Evolutionary conservation across 2,888 invertebrate genomes (phyloP).

Genomic region (Marronus borbonicus): DNA sequence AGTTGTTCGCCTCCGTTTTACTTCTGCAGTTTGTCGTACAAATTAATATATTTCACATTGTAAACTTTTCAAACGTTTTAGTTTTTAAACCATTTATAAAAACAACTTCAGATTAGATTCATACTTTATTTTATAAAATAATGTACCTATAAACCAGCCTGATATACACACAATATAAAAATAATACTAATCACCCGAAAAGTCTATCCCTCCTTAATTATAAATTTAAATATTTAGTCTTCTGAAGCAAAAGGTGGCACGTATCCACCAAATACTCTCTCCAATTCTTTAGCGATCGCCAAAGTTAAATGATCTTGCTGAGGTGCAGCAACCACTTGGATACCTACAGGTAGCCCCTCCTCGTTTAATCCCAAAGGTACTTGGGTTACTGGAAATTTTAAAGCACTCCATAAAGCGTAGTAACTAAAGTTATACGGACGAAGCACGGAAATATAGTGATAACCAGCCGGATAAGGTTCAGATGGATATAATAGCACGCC

Average conservation of each 20-base stretch:
- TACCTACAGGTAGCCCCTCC: conserved; percentile 83
- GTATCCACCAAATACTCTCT: conserved; percentile 81
- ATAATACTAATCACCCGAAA: neutral
- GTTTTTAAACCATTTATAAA: too few species aligned
- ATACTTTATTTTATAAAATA: too few species aligned
- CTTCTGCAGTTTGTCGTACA: too few species aligned
- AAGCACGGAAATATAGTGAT: conserved; percentile 85
- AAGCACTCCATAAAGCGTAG: conserved; percentile 88
- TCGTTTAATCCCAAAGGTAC: conserved; percentile 84
- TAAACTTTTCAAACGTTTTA: too few species aligned
- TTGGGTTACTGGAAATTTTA: conserved; percentile 88
- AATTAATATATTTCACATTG: too few species aligned
- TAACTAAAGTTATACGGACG: conserved; percentile 89
- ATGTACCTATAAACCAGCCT: neutral
- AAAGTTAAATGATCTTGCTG: conserved; percentile 81
- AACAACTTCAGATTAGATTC: too few species aligned
- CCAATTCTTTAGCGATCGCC: conserved; percentile 82
- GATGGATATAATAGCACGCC: conserved; percentile 90
- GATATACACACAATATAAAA: neutral
- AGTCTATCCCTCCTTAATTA: neutral
- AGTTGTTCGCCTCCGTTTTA: too few species aligned
- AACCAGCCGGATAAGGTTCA: conserved; percentile 84
- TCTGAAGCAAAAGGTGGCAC: conserved; percentile 71
- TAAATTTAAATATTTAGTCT: neutral
- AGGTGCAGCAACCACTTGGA: conserved; percentile 84